These are phyloP conservation scores for Pseudorasbora parva DNA, from an alignment of 2,113 vertebrate species.

Conservation along the genomic window DNA sequence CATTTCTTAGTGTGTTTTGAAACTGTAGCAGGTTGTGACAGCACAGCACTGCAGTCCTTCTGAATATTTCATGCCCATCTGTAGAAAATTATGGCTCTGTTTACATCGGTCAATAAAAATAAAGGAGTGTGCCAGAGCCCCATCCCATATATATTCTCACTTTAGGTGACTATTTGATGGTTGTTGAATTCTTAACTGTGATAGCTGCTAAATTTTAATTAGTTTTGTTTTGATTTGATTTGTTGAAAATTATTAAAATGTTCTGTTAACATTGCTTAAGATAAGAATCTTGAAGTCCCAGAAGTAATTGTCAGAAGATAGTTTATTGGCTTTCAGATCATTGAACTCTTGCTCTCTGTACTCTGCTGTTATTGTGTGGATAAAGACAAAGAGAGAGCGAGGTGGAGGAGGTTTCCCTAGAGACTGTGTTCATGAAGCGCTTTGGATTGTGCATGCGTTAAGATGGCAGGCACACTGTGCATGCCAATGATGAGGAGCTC, in stretches of 20 bases:
- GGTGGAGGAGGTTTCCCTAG: neutral
- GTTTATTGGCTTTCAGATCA: neutral
- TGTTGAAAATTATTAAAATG: neutral
- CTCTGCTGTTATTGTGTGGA: neutral
- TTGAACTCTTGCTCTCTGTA: neutral
- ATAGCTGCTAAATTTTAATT: neutral
- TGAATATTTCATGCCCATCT: constrained; percentile 22
- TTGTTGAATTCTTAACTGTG: neutral
- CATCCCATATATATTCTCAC: neutral
- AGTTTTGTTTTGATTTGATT: neutral
- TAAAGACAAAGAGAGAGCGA: neutral
- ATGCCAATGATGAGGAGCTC: constrained; percentile 39
- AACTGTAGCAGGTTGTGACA: neutral
- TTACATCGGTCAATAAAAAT: neutral
- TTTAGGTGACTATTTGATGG: neutral
- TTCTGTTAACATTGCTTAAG: neutral
- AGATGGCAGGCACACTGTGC: constrained; percentile 30
- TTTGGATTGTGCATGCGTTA: neutral
- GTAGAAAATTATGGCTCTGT: neutral
- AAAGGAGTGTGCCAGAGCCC: neutral
- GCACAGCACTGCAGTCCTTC: neutral
- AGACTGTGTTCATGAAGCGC: neutral
- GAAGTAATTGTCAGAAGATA: neutral
- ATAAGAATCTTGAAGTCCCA: neutral
- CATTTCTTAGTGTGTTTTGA: constrained; percentile 7